Conservation (phyloP, 2,888 invertebrate genomes). For the Xylota segnis region DNA sequence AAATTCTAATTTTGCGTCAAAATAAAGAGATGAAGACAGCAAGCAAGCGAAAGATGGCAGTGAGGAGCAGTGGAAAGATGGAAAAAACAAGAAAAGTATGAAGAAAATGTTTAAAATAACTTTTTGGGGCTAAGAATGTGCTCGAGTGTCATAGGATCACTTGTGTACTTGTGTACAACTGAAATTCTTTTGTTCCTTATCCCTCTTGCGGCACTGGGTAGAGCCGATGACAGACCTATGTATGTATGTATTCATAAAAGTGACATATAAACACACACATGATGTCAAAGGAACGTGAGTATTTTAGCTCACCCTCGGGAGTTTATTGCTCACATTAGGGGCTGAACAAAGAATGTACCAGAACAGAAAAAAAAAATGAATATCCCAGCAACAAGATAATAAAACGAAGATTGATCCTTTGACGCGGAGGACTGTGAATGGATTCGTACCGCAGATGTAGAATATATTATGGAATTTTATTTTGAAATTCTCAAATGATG, state of each 20-base stretch:
- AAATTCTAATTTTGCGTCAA: constrained; percentile 32
- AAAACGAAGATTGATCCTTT: constrained; percentile 60
- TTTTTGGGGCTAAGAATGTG: constrained; percentile 24
- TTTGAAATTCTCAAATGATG: constrained; percentile 51
- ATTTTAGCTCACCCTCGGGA: constrained; percentile 7
- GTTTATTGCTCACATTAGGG: constrained; percentile 29
- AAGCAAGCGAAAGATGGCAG: neutral
- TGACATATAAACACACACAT: constrained; percentile 18
- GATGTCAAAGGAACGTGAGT: constrained; percentile 40
- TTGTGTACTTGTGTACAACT: neutral
- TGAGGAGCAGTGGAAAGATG: neutral
- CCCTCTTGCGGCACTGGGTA: neutral
- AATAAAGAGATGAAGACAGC: constrained; percentile 24
- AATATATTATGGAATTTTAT: constrained; percentile 63
- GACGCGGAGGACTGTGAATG: constrained; percentile 47
- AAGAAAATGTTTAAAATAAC: constrained; percentile 34
- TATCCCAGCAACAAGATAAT: constrained; percentile 28
- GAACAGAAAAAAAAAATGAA: constrained; percentile 23
- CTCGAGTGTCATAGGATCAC: constrained; percentile 10
- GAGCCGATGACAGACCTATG: neutral
- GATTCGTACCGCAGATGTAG: constrained; percentile 62
- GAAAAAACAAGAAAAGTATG: constrained; percentile 2
- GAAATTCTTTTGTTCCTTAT: neutral
- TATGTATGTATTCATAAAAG: too few relatives aligned
- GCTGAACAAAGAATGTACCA: constrained; percentile 15